Conservation (phyloP, 2,888 invertebrate species). For the Eupeodes latifasciatus region DNA sequence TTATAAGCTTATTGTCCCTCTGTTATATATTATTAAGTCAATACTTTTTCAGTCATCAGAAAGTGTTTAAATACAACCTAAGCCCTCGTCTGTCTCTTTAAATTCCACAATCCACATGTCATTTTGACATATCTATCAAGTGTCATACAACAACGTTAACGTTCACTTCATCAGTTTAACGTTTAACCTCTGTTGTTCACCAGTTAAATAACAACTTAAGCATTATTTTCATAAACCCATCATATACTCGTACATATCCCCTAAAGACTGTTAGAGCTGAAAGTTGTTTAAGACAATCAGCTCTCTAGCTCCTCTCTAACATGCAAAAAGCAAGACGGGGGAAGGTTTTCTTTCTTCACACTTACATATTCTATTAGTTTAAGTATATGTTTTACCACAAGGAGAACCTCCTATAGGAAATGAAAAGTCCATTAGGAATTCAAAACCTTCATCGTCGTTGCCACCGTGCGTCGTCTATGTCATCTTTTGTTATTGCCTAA, state of each 20-base stretch:
- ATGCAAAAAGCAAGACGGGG: background rate
- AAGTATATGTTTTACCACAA: background rate
- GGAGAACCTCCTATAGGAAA: conserved; percentile 1
- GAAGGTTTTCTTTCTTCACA: background rate
- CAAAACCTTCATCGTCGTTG: conserved; percentile 6
- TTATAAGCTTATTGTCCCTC: conserved; percentile 43
- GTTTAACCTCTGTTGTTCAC: conserved; percentile 18
- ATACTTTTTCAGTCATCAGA: conserved; percentile 18
- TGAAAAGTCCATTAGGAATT: conserved; percentile 37
- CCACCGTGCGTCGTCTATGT: background rate
- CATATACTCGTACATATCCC: background rate
- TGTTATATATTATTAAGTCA: conserved; percentile 37
- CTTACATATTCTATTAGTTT: background rate
- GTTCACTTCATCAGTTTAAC: conserved; percentile 14
- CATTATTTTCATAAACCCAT: conserved; percentile 12
- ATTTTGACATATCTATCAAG: background rate
- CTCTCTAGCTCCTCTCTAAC: background rate
- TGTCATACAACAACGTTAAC: background rate
- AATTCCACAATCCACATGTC: background rate
- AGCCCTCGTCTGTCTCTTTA: background rate
- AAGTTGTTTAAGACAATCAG: conserved; percentile 8
- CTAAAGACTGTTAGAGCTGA: background rate
- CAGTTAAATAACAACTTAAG: conserved; percentile 25
- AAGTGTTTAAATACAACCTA: background rate
- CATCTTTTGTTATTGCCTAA: background rate